phyloP scores from a whole-genome alignment of 2,113 vertebrate species.

The Sylvia atricapilla region DNA sequence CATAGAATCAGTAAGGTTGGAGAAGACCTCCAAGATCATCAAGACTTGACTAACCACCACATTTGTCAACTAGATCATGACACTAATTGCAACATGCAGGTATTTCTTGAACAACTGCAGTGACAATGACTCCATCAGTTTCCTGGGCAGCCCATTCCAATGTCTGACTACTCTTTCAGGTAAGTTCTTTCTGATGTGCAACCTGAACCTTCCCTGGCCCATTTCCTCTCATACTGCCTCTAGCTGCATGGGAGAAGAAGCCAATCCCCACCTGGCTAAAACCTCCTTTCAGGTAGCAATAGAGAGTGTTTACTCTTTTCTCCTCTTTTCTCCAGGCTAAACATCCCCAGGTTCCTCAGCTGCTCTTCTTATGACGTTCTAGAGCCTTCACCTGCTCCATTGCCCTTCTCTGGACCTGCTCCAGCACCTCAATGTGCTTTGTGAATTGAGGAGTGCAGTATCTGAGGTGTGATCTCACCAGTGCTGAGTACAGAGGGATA shows the following conservation, averaged over 20 bases:
- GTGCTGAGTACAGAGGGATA: not conserved
- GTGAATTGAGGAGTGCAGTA: not conserved
- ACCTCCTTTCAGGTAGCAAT: not conserved
- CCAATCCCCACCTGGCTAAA: rapidly evolving
- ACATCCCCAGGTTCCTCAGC: not conserved
- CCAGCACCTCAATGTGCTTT: not conserved
- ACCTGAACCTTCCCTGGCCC: not conserved
- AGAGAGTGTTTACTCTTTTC: too few relatives aligned
- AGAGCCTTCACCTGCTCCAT: not conserved
- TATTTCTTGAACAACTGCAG: not conserved
- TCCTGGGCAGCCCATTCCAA: not conserved
- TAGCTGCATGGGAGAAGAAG: not conserved
- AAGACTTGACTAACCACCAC: not conserved
- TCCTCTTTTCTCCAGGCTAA: not conserved
- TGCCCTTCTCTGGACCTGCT: not conserved
- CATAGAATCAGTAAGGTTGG: not conserved
- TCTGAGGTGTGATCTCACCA: not conserved
- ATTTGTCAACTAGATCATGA: not conserved
- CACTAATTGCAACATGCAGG: not conserved
- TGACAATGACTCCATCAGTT: not conserved
- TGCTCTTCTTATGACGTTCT: not conserved
- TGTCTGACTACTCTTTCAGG: not conserved
- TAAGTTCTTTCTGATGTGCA: not conserved
- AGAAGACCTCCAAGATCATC: not conserved
- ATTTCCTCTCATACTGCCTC: not conserved